Conservation (phyloP, 2,797 vertebrate species). For the Onychomys arenicola region DNA sequence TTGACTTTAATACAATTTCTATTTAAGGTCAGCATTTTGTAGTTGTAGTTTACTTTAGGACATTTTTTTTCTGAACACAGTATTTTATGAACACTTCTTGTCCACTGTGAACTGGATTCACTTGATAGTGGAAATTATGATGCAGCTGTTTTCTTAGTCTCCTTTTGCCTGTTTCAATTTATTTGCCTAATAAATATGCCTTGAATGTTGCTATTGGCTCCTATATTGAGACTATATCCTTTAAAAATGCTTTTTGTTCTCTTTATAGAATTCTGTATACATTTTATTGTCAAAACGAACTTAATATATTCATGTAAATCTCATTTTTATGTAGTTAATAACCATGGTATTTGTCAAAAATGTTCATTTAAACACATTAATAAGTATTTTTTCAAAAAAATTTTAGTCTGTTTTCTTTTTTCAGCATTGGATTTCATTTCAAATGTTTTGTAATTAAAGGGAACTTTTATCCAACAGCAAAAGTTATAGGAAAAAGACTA, state of each 20-base stretch:
- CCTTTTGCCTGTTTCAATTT: not conserved
- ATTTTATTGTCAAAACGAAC: constrained; percentile 46
- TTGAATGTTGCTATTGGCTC: not conserved
- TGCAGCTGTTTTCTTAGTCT: constrained; percentile 29
- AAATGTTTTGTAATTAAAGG: constrained; percentile 39
- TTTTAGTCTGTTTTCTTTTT: not conserved
- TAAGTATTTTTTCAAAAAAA: not conserved
- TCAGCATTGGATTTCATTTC: constrained; percentile 29
- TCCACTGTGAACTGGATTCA: not conserved
- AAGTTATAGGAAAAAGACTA: constrained; percentile 42
- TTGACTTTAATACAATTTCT: constrained; percentile 18
- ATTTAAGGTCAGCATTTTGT: not conserved
- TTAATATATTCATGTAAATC: constrained; percentile 43
- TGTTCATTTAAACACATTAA: constrained; percentile 41
- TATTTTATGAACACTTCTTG: not conserved
- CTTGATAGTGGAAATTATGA: not conserved
- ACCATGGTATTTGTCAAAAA: constrained; percentile 12
- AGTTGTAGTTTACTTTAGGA: not conserved
- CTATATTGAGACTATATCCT: not conserved
- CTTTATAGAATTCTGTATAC: constrained; percentile 41
- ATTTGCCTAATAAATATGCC: not conserved
- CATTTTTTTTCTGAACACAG: not conserved
- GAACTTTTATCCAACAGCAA: not conserved
- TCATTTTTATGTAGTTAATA: not conserved
- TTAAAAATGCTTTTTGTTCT: constrained; percentile 28